phyloP scores from a whole-genome alignment of 1,140 invertebrate genomes.

The Onthophagus taurus region DNA sequence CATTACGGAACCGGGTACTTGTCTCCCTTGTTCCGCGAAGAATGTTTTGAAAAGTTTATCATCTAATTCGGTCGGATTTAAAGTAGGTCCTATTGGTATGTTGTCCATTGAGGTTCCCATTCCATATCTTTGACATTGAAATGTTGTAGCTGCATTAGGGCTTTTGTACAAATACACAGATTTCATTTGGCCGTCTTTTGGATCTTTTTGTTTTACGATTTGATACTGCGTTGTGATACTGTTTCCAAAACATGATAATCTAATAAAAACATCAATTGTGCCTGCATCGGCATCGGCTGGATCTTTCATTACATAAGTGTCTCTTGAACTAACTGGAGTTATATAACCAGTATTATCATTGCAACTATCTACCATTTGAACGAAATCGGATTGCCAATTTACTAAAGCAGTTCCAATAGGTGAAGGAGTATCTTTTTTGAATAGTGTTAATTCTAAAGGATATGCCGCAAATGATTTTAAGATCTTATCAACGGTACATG shows the following conservation, averaged over 20 bases:
- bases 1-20: not conserved
- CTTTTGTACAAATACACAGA: slow-evolving; percentile 21
- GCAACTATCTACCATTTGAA: slow-evolving; percentile 26
- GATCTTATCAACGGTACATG: slow-evolving; percentile 16
- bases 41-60: not conserved
- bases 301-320: slow-evolving; percentile 10
- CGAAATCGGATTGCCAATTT: slow-evolving; percentile 25
- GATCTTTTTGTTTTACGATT: slow-evolving; percentile 10
- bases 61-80: slow-evolving; percentile 6
- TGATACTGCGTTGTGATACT: slow-evolving; percentile 28
- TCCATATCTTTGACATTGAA: slow-evolving; percentile 26
- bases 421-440: slow-evolving; percentile 11
- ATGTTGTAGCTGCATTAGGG: slow-evolving; percentile 20
- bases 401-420: slow-evolving; percentile 15
- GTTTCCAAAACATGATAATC: slow-evolving; percentile 27
- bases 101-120: slow-evolving; percentile 7
- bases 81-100: slow-evolving; percentile 10
- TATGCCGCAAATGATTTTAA: slow-evolving; percentile 17
- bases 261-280: slow-evolving; percentile 20
- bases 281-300: slow-evolving; percentile 14
- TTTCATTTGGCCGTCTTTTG: slow-evolving; percentile 11
- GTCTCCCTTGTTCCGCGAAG: not conserved
- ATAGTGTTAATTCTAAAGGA: slow-evolving; percentile 21
- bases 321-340: slow-evolving; percentile 12
- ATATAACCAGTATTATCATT: slow-evolving; percentile 19